A percentile compares a stretch with the other conserved stretches of the same genome.
Evolutionary conservation across 2,797 vertebrate genomes (phyloP).

Genomic region (Petrocephalus sullivani): DNA sequence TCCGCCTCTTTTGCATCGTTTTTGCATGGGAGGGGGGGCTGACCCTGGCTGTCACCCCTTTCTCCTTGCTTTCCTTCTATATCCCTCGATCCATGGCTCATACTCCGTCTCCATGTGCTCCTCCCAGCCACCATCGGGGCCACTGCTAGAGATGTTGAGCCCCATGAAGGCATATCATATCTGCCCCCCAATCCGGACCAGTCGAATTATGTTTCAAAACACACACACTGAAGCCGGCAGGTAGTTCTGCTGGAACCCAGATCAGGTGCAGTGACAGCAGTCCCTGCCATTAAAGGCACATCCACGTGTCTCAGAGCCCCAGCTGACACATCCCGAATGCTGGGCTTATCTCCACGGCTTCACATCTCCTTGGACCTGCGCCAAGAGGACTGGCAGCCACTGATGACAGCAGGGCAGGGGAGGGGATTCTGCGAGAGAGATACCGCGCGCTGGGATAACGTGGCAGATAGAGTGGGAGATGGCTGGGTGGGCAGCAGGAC

Average conservation of each 20-base stretch:
- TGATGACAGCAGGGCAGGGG: neutral
- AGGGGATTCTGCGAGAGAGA: conserved; percentile 9
- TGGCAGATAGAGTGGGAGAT: neutral
- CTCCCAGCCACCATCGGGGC: neutral
- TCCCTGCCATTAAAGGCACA: conserved; percentile 21
- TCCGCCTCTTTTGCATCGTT: conserved; percentile 29
- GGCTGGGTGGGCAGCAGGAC: neutral
- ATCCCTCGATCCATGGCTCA: neutral
- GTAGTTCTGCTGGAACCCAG: conserved; percentile 15
- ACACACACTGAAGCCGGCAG: conserved; percentile 27
- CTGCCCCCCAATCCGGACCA: neutral
- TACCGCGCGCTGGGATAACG: neutral
- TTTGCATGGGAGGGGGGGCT: too few relatives aligned
- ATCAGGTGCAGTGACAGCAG: neutral
- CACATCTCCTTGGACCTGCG: neutral
- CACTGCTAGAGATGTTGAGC: neutral
- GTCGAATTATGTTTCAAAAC: neutral
- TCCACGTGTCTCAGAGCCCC: conserved; percentile 15
- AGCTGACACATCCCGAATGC: neutral
- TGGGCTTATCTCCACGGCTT: conserved; percentile 16
- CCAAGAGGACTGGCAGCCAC: neutral
- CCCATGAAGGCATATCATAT: neutral
- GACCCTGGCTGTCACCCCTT: neutral
- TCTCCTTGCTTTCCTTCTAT: neutral
- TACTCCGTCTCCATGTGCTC: conserved; percentile 10